Evolutionary conservation across 2,888 invertebrate species (phyloP).

Genomic region (Agonopterix heracliana): DNA sequence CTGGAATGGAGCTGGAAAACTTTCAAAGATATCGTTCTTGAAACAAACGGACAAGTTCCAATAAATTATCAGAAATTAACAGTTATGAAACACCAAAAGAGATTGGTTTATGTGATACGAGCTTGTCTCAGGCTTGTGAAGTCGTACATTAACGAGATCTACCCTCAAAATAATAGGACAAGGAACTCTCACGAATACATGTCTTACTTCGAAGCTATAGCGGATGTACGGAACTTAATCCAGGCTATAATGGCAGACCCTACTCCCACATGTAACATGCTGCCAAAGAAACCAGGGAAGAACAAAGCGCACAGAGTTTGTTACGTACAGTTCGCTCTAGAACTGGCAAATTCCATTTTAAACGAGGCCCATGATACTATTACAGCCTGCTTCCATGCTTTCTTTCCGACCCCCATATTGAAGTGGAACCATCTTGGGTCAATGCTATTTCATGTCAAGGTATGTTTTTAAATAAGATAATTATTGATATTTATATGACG

Average conservation of each 20-base stretch:
- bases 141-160: conserved; percentile 93
- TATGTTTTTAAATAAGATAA: conserved; percentile 30
- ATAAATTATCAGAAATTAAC: conserved; percentile 71
- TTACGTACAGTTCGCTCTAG: conserved; percentile 67
- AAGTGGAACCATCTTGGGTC: conserved; percentile 96
- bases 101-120: conserved; percentile 90
- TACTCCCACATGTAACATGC: conserved; percentile 50
- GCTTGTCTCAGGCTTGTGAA: conserved; percentile 88
- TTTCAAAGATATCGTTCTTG: conserved; percentile 73
- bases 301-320: conserved; percentile 55
- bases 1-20: conserved; percentile 96
- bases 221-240: conserved; percentile 87
- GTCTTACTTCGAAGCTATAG: conserved; percentile 89
- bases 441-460: conserved; percentile 81
- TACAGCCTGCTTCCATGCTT: conserved; percentile 94
- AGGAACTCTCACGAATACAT: conserved; percentile 79
- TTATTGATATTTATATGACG: not conserved
- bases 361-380: conserved; percentile 94
- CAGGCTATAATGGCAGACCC: conserved; percentile 88
- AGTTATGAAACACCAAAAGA: conserved; percentile 82
- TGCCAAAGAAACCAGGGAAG: conserved; percentile 53
- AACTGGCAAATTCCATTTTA: conserved; percentile 83
- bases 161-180: conserved; percentile 81
- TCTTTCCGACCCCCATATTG: conserved; percentile 94
- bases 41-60: conserved; percentile 58